Evolutionary conservation across 2,888 invertebrate species (phyloP), one percentile per base, ranked within the genome.

Genomic region (Choreutis nemorana): DNA sequence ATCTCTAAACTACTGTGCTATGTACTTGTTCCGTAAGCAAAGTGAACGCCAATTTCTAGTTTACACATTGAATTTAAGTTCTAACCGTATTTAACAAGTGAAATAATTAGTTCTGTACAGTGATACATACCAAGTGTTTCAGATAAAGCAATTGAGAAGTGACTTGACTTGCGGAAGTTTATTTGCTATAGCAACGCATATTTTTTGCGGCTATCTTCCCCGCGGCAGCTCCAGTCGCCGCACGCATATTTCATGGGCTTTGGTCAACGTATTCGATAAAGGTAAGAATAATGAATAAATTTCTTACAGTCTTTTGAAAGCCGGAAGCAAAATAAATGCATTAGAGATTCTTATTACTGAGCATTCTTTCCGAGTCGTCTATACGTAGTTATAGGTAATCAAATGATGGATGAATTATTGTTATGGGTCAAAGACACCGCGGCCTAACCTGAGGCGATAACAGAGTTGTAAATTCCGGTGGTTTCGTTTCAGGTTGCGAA

Each of bases 91-190:
- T 50, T 41, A 44, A 50, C 44, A 50, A 56, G 56, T 66, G 59
- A 58, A 38, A 55, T 55, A 41, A 42, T 63, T 61, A 59, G 58
- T 44, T 46, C 41, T 55, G 53, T 34, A 48, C 40, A 50, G 55
- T 55, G 45, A 44, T 45, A 39, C 40, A 44, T 47, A 47, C 44
- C 44, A 44, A 56, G 44, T 45, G 46, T 53, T 50, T n/a, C n/a
- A n/a, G n/a, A n/a, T n/a, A n/a, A n/a, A n/a, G n/a, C n/a, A n/a
- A n/a, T n/a, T n/a, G n/a, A n/a, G n/a, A n/a, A n/a, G n/a, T n/a
- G n/a, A n/a, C n/a, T n/a, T n/a, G n/a, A 61, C 57, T 67, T 65
- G 57, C 67, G 70, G 73, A 78, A 79, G 75, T 77, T 71, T 72
- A 65, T 62, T 63, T 54, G 59, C 53, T 61, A 53, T 55, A 67